These are phyloP conservation scores for Pempheris klunzingeri DNA, from an alignment of 2,797 vertebrate species.

Conservation along the genomic window DNA sequence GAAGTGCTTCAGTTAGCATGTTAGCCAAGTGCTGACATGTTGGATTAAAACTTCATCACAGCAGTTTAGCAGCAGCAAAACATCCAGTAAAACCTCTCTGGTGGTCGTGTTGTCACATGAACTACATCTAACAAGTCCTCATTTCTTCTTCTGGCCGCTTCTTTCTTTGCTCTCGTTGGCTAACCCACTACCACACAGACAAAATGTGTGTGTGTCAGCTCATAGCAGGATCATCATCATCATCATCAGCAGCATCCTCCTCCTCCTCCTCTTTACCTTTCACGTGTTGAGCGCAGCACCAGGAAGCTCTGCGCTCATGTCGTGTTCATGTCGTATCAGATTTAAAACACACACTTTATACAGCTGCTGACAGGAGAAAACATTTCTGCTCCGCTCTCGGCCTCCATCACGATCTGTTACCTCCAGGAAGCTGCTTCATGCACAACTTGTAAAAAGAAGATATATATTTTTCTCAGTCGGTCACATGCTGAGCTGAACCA, in stretches of 20 bases:
- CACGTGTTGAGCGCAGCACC: neutral
- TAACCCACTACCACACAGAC: neutral
- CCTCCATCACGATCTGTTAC: too few relatives aligned
- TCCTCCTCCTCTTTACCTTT: neutral
- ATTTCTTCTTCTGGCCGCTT: neutral
- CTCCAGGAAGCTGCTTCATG: too few relatives aligned
- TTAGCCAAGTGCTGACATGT: neutral
- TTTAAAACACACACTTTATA: neutral
- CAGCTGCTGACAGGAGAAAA: neutral
- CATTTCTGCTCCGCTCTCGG: neutral
- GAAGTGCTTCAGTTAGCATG: neutral
- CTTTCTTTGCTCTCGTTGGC: neutral
- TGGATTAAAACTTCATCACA: neutral
- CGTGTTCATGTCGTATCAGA: neutral
- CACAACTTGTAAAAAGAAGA: neutral
- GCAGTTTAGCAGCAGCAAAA: neutral
- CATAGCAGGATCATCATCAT: neutral
- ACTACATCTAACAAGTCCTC: slow-evolving; percentile 9
- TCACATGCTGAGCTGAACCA: neutral
- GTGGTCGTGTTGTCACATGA: neutral
- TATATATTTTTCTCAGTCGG: too few relatives aligned
- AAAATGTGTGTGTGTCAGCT: too few relatives aligned
- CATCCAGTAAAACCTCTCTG: neutral
- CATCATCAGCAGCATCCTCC: too few relatives aligned
- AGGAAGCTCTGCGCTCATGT: neutral